Percentiles rank a stretch among this genome's conserved stretches.
phyloP scores from a whole-genome alignment of 2,113 vertebrate genomes.

The Solenodon paradoxus region DNA sequence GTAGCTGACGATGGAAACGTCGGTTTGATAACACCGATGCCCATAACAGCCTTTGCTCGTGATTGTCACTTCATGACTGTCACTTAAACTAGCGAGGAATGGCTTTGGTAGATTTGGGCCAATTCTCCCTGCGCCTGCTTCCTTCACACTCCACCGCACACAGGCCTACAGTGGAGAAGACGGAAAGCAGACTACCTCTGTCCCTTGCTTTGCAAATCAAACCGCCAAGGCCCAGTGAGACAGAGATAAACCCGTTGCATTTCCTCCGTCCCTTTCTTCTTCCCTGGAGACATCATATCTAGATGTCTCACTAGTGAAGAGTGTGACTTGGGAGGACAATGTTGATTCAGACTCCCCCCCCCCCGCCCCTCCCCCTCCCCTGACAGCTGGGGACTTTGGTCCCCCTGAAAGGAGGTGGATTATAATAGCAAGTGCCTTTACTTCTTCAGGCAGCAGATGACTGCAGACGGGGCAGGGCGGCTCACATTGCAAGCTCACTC shows the following conservation, averaged over 20 bases:
- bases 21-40: background rate
- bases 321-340: background rate
- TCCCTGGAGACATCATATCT: background rate
- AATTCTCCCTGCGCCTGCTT: background rate
- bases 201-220: background rate
- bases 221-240: background rate
- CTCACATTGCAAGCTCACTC: no score
- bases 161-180: background rate
- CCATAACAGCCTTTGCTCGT: background rate
- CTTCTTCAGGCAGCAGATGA: no score
- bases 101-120: background rate
- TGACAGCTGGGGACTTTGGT: background rate
- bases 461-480: no score
- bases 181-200: background rate
- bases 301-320: background rate
- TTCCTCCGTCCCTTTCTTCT: background rate
- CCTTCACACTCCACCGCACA: background rate
- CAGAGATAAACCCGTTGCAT: background rate
- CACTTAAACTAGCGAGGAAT: background rate
- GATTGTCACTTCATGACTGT: background rate
- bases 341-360: background rate
- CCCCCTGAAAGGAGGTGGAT: background rate
- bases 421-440: background rate
- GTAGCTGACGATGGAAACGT: background rate
- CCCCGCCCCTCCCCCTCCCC: background rate